These are phyloP conservation scores for Eupithecia pulchellata DNA, from an alignment of 2,888 invertebrate genomes.

Conservation along the genomic window DNA sequence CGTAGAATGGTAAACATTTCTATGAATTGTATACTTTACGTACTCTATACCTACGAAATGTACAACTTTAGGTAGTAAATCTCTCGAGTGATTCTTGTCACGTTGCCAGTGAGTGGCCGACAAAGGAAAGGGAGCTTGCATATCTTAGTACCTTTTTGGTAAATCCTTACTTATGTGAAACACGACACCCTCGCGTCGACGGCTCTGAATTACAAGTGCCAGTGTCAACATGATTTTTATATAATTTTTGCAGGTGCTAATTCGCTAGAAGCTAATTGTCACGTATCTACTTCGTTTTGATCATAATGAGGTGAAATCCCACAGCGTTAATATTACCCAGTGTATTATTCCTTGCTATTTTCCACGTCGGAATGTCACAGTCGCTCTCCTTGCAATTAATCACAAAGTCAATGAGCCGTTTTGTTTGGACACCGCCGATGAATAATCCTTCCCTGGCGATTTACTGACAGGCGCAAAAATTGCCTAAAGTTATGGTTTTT, in stretches of 20 bases:
- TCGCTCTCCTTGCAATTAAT: constrained; percentile 79
- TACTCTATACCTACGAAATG: constrained; percentile 35
- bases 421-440: constrained; percentile 80
- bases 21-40: constrained; percentile 65
- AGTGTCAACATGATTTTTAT: constrained; percentile 60
- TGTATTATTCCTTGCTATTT: constrained; percentile 56
- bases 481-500: constrained; percentile 55
- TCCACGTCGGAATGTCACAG: constrained; percentile 76
- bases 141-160: constrained; percentile 84
- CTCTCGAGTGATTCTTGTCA: constrained; percentile 78
- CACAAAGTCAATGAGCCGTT: constrained; percentile 84
- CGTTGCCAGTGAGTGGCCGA: constrained; percentile 82
- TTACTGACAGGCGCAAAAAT: constrained; percentile 62
- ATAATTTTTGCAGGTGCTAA: constrained; percentile 47
- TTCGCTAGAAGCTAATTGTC: constrained; percentile 24
- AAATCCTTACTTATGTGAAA: constrained; percentile 82
- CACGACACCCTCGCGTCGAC: constrained; percentile 71
- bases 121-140: constrained; percentile 84
- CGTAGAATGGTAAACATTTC: constrained; percentile 70
- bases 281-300: constrained; percentile 20
- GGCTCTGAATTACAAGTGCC: constrained; percentile 75
- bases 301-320: constrained; percentile 28
- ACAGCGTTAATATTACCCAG: constrained; percentile 40
- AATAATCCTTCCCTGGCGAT: constrained; percentile 77
- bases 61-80: constrained; percentile 56